Conservation (phyloP, 2,888 invertebrate species). For the Cataglyphis albicans region DNA sequence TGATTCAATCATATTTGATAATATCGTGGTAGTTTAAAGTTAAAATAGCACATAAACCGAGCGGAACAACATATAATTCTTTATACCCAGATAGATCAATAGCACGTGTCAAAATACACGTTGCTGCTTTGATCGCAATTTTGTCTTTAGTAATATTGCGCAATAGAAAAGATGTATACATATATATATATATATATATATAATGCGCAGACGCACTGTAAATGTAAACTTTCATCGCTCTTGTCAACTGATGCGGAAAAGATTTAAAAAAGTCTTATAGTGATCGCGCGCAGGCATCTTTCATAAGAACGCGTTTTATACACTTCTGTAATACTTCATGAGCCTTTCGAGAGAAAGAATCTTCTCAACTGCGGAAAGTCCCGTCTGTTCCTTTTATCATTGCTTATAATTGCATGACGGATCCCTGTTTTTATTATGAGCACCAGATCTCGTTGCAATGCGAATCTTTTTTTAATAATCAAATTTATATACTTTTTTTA, state of each 20-base stretch:
- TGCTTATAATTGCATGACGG: conserved; percentile 2
- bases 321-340: neutral
- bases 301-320: neutral
- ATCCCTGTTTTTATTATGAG: conserved; percentile 1
- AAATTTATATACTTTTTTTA: neutral
- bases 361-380: conserved; percentile 8
- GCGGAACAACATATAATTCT: neutral
- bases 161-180: neutral
- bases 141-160: conserved; percentile 39
- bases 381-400: neutral
- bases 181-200: neutral
- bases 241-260: neutral
- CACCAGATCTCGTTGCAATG: neutral
- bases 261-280: conserved; percentile 10
- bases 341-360: neutral
- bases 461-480: neutral
- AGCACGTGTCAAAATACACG: conserved; percentile 23
- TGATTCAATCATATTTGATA: neutral
- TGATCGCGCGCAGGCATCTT: neutral
- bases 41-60: neutral
- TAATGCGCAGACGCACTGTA: neutral
- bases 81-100: conserved; percentile 13
- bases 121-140: neutral
- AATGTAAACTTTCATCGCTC: neutral
- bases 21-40: neutral